A percentile compares a stretch with the other conserved stretches of the same genome.
These are phyloP conservation scores for Patella pellucida DNA, from an alignment of 2,888 invertebrate genomes.

Conservation along the genomic window DNA sequence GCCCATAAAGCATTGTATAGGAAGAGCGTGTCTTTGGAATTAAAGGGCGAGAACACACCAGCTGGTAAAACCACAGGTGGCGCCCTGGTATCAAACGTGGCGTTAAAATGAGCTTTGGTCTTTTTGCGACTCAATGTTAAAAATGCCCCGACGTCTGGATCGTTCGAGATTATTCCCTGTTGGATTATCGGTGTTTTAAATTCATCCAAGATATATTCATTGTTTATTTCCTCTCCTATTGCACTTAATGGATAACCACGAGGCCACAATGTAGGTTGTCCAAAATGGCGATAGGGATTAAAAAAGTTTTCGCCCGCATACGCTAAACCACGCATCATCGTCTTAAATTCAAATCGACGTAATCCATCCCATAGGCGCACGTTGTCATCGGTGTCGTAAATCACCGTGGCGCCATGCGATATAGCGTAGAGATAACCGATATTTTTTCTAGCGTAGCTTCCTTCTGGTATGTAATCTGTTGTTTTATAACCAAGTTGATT, in stretches of 20 bases:
- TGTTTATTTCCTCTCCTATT: not conserved
- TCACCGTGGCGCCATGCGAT: slow-evolving; percentile 24
- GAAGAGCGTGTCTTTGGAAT: slow-evolving; percentile 60
- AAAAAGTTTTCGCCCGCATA: slow-evolving; percentile 12
- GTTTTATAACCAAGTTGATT: too few species aligned
- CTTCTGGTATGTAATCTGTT: too few species aligned
- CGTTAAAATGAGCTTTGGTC: slow-evolving; percentile 30
- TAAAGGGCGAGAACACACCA: slow-evolving; percentile 49
- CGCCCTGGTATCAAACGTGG: slow-evolving; percentile 48
- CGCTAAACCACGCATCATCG: slow-evolving; percentile 8
- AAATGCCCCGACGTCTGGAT: slow-evolving; percentile 61
- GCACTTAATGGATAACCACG: not conserved
- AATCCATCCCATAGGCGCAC: slow-evolving; percentile 18
- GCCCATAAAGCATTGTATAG: slow-evolving; percentile 52
- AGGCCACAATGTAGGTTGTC: not conserved
- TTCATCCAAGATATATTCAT: slow-evolving; percentile 28
- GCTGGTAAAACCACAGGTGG: slow-evolving; percentile 48
- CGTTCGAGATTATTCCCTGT: slow-evolving; percentile 56
- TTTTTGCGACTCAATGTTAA: slow-evolving; percentile 47
- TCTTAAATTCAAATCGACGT: slow-evolving; percentile 9
- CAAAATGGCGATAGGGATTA: slow-evolving; percentile 1
- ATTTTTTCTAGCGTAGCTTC: slow-evolving; percentile 7
- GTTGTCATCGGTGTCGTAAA: slow-evolving; percentile 31
- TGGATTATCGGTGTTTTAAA: slow-evolving; percentile 46
- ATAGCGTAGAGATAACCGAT: slow-evolving; percentile 30